phyloP scores from a whole-genome alignment of 2,888 invertebrate species.

The Synergus umbraculus region DNA sequence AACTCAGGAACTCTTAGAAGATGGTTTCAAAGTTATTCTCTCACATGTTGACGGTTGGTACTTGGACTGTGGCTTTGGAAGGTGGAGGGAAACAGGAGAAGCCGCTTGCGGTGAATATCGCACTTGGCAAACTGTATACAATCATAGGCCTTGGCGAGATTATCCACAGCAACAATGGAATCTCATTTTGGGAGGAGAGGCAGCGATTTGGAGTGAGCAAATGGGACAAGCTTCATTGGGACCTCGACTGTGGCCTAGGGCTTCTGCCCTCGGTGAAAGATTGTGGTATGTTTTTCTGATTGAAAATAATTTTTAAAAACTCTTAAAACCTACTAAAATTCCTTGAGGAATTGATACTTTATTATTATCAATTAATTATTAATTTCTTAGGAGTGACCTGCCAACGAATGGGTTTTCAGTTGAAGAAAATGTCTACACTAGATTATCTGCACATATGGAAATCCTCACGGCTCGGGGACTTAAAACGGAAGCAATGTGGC shows the following conservation, averaged over 20 bases:
- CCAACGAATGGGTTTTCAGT: constrained; percentile 77
- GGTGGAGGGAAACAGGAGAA: constrained; percentile 90
- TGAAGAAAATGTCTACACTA: constrained; percentile 83
- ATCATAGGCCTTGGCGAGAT: constrained; percentile 87
- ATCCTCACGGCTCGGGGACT: constrained; percentile 83
- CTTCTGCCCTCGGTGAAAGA: constrained; percentile 89
- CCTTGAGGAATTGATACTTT: too few relatives aligned
- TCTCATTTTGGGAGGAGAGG: constrained; percentile 86
- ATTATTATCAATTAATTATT: not conserved
- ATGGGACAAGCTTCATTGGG: constrained; percentile 86
- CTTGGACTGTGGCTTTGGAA: constrained; percentile 91
- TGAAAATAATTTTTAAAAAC: too few relatives aligned
- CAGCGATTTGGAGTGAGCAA: constrained; percentile 92
- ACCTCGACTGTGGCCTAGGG: constrained; percentile 89
- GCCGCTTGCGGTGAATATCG: constrained; percentile 93
- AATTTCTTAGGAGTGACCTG: constrained; percentile 78
- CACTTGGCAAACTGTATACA: constrained; percentile 92
- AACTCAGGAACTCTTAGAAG: constrained; percentile 86
- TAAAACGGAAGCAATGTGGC: constrained; percentile 86
- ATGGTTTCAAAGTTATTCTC: constrained; percentile 87
- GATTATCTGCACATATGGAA: constrained; percentile 84
- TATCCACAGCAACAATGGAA: constrained; percentile 69
- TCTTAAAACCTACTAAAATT: too few relatives aligned
- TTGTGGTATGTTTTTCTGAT: constrained; percentile 79
- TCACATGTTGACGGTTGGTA: constrained; percentile 95